These are phyloP conservation scores for Lepeophtheirus salmonis DNA, from an alignment of 1,140 invertebrate genomes.

Conservation along the genomic window DNA sequence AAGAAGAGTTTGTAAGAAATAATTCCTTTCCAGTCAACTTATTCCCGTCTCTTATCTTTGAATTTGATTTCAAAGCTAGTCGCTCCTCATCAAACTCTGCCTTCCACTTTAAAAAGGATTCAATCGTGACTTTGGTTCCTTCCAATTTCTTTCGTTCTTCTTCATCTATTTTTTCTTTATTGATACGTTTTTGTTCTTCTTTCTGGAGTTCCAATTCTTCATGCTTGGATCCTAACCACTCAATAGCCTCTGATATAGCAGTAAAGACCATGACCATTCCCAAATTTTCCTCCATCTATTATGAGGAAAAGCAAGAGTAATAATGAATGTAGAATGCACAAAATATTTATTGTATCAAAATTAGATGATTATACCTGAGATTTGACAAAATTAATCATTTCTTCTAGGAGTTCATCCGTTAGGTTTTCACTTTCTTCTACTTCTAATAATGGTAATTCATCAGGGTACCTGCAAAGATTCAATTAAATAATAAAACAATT, in stretches of 20 bases:
- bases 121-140: slow-evolving; percentile 75
- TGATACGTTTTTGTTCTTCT: slow-evolving; percentile 46
- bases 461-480: slow-evolving; percentile 72
- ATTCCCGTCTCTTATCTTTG: slow-evolving; percentile 36
- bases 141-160: slow-evolving; percentile 85
- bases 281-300: slow-evolving; percentile 62
- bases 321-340: slow-evolving; percentile 7
- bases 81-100: slow-evolving; percentile 77
- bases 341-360: slow-evolving; percentile 9
- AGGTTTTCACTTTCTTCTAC: slow-evolving; percentile 54
- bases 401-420: slow-evolving; percentile 39
- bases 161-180: slow-evolving; percentile 56
- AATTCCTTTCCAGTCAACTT: slow-evolving; percentile 51
- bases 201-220: slow-evolving; percentile 50
- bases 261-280: slow-evolving; percentile 97
- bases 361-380: slow-evolving; percentile 32
- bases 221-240: slow-evolving; percentile 69
- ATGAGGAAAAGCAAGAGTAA: slow-evolving; percentile 19
- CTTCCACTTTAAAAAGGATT: slow-evolving; percentile 90
- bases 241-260: slow-evolving; percentile 70
- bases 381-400: slow-evolving; percentile 39
- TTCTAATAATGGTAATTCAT: slow-evolving; percentile 57
- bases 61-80: slow-evolving; percentile 48
- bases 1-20: slow-evolving; percentile 71
- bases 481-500: slow-evolving; percentile 37